Evolutionary conservation across 2,888 invertebrate species (phyloP), one percentile per base, ranked within the genome.

Genomic region (Linyphia triangularis): DNA sequence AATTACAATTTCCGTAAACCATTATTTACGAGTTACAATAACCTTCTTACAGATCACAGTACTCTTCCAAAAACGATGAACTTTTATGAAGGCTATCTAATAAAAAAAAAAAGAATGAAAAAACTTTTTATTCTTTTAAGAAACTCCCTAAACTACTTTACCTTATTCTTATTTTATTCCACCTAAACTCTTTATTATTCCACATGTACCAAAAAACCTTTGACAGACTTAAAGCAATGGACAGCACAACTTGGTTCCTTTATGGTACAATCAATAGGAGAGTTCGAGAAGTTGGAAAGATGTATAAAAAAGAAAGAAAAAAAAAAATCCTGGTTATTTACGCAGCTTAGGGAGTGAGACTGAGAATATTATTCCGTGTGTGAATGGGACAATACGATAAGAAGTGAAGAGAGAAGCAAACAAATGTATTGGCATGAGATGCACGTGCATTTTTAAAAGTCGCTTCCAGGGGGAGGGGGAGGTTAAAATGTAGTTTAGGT

Each of bases 401-500:
- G 33, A 33, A 33, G 33, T 6, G 33, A 9, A 4, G 33, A 4
- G 51, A 51, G 51, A 13, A 13, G 51, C 51, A 51, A 51, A 51
- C 51, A 51, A 51, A 51, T n/a, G 51, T n/a, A n/a, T 51, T 51
- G 51, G n/a, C 0, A 51, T 51, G 51, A n/a, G n/a, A 0, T 1
- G 51, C 51, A 51, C 51, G 51, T 51, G 51, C 51, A 51, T 51
- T 51, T 51, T 61, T 72, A 51, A 72, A 82, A 51, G 72, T 63
- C 67, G 69, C 69, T 43, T 26, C 40, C 28, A 51, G 70, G 24
- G 51, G 28, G 33, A 30, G 59, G 13, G 33, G 33, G 13, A 16
- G 57, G 43, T 43, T 82, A 72, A 82, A 82, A 82, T 40, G 82
- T 72, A 72, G 82, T 61, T 19, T 28, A 22, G 30, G 40, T 57